Percentiles rank a stretch among this genome's conserved stretches.
phyloP scores from a whole-genome alignment of 2,888 invertebrate species.

The Drosophila merina region DNA sequence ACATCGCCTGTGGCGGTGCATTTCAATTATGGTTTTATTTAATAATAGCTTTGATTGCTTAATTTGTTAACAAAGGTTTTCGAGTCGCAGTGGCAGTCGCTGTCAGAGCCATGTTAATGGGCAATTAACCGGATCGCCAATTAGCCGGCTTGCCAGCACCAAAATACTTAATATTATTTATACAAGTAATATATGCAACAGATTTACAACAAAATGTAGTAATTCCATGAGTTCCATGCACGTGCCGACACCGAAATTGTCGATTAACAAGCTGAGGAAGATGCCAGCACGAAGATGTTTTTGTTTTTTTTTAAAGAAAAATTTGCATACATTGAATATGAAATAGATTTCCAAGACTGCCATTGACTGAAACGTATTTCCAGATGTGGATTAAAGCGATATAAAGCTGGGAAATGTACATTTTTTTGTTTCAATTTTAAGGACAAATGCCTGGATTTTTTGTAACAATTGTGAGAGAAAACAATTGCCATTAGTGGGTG shows the following conservation, averaged over 20 bases:
- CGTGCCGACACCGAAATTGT: slow-evolving; percentile 32
- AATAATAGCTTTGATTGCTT: slow-evolving; percentile 67
- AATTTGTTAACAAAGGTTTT: slow-evolving; percentile 70
- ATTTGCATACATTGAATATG: slow-evolving; percentile 25
- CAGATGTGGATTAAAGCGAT: slow-evolving; percentile 11
- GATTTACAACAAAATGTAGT: slow-evolving; percentile 19
- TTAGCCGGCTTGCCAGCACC: slow-evolving; percentile 54
- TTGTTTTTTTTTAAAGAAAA: neutral
- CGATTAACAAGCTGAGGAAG: slow-evolving; percentile 17
- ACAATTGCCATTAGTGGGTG: neutral
- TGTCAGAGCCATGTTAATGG: slow-evolving; percentile 65
- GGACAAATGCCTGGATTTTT: slow-evolving; percentile 8
- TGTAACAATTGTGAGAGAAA: slow-evolving; percentile 2
- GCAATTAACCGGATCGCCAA: slow-evolving; percentile 65
- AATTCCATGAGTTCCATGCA: slow-evolving; percentile 10
- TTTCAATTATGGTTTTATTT: slow-evolving; percentile 67
- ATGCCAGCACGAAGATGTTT: slow-evolving; percentile 12
- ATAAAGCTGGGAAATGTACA: slow-evolving; percentile 5
- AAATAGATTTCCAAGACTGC: slow-evolving; percentile 10
- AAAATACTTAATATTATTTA: slow-evolving; percentile 23
- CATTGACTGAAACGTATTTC: neutral
- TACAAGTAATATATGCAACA: slow-evolving; percentile 27
- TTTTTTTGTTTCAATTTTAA: neutral
- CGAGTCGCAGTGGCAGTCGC: slow-evolving; percentile 12
- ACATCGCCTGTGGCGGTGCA: slow-evolving; percentile 52